Evolutionary conservation across 2,888 invertebrate genomes (phyloP), one percentile per base, ranked within the genome.

Genomic region (Drosophila infuscata): DNA sequence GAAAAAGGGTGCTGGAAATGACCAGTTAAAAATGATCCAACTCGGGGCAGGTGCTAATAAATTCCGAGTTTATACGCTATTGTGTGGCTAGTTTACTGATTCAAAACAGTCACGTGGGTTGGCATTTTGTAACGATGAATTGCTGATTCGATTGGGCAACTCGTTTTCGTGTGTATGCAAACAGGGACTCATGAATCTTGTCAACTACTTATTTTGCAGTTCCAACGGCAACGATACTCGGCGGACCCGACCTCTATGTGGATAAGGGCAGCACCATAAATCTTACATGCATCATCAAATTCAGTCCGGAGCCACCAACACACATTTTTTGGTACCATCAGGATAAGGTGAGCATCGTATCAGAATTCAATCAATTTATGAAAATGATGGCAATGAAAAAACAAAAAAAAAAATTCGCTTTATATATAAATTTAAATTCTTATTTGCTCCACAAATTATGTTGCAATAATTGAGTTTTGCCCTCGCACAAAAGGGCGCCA

Each of bases 291-390:
- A 95, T 96, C 87, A 96, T 97, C 86, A 94, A 95, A 87, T 96
- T 95, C 92, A 96, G 96, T 93, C 96, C 97, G 36, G 96, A 97
- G 94, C 97, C 98, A 76, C 98, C 98, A 82, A 97, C 97, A 89
- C 98, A 97, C 94, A 97, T 98, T 94, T 97, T 97, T 94, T 98
- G 98, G 98, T 97, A 97, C 95, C 98, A 98, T 95, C 97, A 97
- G 94, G 96, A 97, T 94, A 97, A 96, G 94, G 98, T 98, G 94
- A 96, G 97, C 80, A 62, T 58, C 64, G 32, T 41, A 41, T 36
- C 43, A 36, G 35, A 33, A 48, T 54, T 51, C 46, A 83, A 81
- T 72, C 73, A 83, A 83, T 87, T 76, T 79, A 63, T 41, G 38
- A 56, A 66, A 77, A 43, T 56, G 32, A 60, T 3, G n/a, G 0